A percentile compares a stretch with the other conserved stretches of the same genome.
These are phyloP conservation scores for Megalurothrips usitatus DNA, from an alignment of 2,888 invertebrate genomes.

Conservation along the genomic window DNA sequence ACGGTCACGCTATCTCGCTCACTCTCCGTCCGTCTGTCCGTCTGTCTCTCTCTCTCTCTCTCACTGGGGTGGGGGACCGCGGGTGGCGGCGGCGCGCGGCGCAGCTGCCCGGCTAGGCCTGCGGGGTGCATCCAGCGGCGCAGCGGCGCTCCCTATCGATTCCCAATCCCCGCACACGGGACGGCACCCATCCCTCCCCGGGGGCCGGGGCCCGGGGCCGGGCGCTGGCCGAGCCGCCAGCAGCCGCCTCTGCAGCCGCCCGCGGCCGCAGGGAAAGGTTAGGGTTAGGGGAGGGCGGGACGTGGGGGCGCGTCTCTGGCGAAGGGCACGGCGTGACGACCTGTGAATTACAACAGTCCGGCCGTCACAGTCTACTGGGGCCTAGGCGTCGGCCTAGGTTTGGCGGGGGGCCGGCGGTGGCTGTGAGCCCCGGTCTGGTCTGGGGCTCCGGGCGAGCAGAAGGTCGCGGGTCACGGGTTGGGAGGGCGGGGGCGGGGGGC, in stretches of 20 bases:
- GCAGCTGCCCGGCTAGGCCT: too few relatives aligned
- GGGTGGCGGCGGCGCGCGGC: too few relatives aligned
- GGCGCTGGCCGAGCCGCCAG: too few relatives aligned
- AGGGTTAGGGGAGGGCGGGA: slow-evolving; percentile 44
- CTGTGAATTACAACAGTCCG: too few relatives aligned
- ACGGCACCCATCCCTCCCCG: too few relatives aligned
- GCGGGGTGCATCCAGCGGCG: neutral
- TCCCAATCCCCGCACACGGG: neutral
- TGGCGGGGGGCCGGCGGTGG: neutral
- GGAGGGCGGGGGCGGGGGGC: slow-evolving; percentile 2
- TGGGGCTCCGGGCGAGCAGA: slow-evolving; percentile 7
- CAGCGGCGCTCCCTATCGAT: too few relatives aligned
- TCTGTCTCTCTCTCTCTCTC: neutral
- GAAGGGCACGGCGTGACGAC: neutral
- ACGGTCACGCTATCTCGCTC: neutral
- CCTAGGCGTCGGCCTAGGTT: neutral
- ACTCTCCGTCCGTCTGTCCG: neutral
- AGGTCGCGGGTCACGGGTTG: slow-evolving; percentile 24
- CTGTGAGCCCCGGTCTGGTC: neutral
- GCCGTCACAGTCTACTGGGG: neutral
- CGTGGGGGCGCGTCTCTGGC: slow-evolving; percentile 34
- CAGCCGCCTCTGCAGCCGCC: too few relatives aligned
- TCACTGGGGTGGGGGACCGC: neutral
- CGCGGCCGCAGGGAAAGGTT: slow-evolving; percentile 33
- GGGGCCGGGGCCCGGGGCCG: too few relatives aligned